These are phyloP conservation scores for Drosophila longiperda DNA, from an alignment of 2,888 invertebrate genomes.

Conservation along the genomic window DNA sequence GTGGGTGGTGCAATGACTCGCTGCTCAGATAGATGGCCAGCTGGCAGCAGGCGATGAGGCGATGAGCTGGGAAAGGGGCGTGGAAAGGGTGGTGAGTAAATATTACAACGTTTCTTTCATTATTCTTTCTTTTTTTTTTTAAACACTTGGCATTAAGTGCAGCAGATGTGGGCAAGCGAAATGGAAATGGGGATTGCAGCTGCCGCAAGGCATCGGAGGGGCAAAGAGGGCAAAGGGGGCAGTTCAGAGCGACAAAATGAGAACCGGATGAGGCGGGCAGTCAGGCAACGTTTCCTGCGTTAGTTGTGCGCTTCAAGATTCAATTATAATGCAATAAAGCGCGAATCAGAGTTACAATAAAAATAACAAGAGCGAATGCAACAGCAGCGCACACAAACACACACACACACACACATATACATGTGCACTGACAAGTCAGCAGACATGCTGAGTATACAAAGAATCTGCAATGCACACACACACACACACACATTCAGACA, in stretches of 20 bases:
- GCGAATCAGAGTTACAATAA: constrained; percentile 81
- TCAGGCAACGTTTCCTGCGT: constrained; percentile 80
- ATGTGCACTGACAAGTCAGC: constrained; percentile 26
- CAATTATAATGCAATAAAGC: constrained; percentile 84
- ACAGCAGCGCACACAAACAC: constrained; percentile 24
- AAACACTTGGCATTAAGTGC: constrained; percentile 79
- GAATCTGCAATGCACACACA: constrained; percentile 37
- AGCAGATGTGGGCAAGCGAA: constrained; percentile 61
- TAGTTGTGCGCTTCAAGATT: constrained; percentile 82
- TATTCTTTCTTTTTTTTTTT: constrained; percentile 49
- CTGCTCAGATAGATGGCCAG: constrained; percentile 23
- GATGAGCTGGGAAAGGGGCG: not conserved
- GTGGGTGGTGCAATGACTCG: constrained; percentile 18
- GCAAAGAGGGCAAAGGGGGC: not conserved
- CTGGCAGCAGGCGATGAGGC: not conserved
- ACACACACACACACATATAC: constrained; percentile 1
- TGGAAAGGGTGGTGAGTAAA: constrained; percentile 60
- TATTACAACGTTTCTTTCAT: constrained; percentile 61
- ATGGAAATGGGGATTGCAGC: constrained; percentile 40
- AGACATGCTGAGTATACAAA: constrained; percentile 54
- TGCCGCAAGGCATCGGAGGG: constrained; percentile 48
- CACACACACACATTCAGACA: constrained; percentile 10
- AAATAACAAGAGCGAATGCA: constrained; percentile 69
- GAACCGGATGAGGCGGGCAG: constrained; percentile 50
- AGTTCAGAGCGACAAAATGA: constrained; percentile 16